Percentiles rank a stretch among this genome's conserved stretches.
phyloP scores from a whole-genome alignment of 2,113 vertebrate species.

The Pomatostomus ruficeps region DNA sequence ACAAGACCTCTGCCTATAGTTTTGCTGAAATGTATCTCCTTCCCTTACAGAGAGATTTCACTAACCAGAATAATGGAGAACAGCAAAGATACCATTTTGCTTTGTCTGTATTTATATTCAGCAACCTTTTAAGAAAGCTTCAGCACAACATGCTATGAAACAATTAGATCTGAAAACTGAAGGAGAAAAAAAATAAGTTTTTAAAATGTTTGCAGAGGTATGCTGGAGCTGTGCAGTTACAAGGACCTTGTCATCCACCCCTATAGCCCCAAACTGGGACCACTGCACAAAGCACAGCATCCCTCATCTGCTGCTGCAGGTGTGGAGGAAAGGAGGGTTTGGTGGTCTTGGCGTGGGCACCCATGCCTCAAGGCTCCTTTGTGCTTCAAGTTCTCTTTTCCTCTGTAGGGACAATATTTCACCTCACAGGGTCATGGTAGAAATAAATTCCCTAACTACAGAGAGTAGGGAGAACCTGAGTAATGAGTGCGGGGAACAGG shows the following conservation, averaged over 20 bases:
- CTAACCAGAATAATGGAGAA: not conserved
- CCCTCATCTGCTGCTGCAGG: not conserved
- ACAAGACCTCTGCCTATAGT: not conserved
- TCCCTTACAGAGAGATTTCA: not conserved
- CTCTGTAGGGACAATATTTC: not conserved
- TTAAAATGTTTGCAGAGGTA: not conserved
- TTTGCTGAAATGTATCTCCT: not conserved
- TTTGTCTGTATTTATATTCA: not conserved
- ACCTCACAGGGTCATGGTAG: not conserved
- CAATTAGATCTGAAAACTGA: not conserved
- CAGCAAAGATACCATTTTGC: not conserved
- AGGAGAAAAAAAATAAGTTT: not conserved
- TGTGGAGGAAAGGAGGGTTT: not conserved
- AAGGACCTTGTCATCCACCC: not conserved
- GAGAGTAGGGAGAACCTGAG: not conserved
- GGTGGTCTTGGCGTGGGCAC: not conserved
- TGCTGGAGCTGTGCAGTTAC: not conserved
- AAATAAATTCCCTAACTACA: not conserved
- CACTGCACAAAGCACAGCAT: not conserved
- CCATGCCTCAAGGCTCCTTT: fast-evolving
- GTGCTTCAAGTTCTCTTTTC: not conserved
- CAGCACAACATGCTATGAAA: not conserved
- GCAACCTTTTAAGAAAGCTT: not conserved
- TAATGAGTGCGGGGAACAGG: not conserved
- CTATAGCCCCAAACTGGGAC: not conserved